Percentiles rank a stretch among this genome's conserved stretches.
Evolutionary conservation across 2,888 invertebrate species (phyloP).

Genomic region (Phaonia tiefii): DNA sequence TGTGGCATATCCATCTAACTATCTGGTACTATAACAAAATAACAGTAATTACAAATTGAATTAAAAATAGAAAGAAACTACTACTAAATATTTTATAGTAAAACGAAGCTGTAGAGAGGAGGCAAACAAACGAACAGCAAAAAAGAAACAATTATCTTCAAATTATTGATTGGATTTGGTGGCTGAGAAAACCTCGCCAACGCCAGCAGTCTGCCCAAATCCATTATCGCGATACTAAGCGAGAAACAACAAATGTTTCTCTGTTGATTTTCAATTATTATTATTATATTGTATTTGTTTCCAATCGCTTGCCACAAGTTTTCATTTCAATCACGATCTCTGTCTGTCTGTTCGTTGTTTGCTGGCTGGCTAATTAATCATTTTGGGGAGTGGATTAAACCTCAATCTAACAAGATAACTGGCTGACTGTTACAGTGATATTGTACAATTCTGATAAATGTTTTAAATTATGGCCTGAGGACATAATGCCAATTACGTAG

Average conservation of each 20-base stretch:
- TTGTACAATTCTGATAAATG: neutral
- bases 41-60: conserved; percentile 50
- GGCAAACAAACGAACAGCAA: too few species aligned
- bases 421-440: conserved; percentile 11
- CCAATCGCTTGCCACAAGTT: conserved; percentile 14
- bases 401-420: conserved; percentile 23
- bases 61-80: conserved; percentile 10
- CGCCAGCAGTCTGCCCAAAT: neutral
- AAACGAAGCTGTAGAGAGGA: too few species aligned
- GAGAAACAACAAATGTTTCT: conserved; percentile 20
- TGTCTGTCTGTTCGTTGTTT: neutral
- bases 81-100: neutral
- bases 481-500: too few species aligned
- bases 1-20: neutral
- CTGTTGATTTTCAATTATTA: conserved; percentile 26
- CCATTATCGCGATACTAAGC: neutral
- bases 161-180: conserved; percentile 41
- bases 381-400: conserved; percentile 29
- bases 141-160: conserved; percentile 46
- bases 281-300: conserved; percentile 1
- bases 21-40: conserved; percentile 25
- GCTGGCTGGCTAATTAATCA: conserved; percentile 31
- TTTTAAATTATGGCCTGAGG: neutral
- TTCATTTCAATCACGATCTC: conserved; percentile 36
- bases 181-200: neutral